Evolutionary conservation across 2,888 invertebrate genomes (phyloP), one percentile per base, ranked within the genome.

Genomic region (Miltochrista miniata): DNA sequence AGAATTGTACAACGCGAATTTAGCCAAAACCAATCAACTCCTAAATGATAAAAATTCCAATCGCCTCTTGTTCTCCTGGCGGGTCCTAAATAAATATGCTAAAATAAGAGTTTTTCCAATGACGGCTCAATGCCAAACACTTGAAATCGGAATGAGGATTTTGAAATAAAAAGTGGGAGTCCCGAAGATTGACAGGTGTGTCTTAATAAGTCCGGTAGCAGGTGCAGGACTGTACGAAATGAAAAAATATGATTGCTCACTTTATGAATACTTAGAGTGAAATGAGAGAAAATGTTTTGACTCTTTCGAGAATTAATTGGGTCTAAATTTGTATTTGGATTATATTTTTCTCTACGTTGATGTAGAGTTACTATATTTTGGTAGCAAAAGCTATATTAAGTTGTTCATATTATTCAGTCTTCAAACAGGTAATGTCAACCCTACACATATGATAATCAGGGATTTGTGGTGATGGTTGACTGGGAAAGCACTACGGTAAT

Each of bases 101-200:
- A 79, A 84, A 85, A 84, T 79, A 84, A 80, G 77, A 77, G 69
- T 61, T 64, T 61, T 77, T 71, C 62, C 60, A 79, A 79, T 73
- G 68, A 57, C 72, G 72, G 74, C 67, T 70, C 77, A 68, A 79
- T 78, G 72, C 74, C 76, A 72, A 82, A 81, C 80, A 87, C 86
- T 90, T 72, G 70, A 83, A 74, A 73, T 79, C 72, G 74, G 76
- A 73, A 79, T 77, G 75, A 81, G 76, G 81, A 54, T 43, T 79
- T 72, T 55, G 74, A 76, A 90, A 90, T 88, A 89, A 90, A 89
- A 90, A 88, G 70, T 74, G 68, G 64, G 67, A 59, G 64, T 75
- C 74, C 64, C 65, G 70, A 82, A 90, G 90, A 91, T 91, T 91
- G 91, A 91, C 91, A 91, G 91, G 91, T 91, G 91, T 87, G 89